These are phyloP conservation scores for Ammodramus savannarum DNA, from an alignment of 2,113 vertebrate species.

Conservation along the genomic window DNA sequence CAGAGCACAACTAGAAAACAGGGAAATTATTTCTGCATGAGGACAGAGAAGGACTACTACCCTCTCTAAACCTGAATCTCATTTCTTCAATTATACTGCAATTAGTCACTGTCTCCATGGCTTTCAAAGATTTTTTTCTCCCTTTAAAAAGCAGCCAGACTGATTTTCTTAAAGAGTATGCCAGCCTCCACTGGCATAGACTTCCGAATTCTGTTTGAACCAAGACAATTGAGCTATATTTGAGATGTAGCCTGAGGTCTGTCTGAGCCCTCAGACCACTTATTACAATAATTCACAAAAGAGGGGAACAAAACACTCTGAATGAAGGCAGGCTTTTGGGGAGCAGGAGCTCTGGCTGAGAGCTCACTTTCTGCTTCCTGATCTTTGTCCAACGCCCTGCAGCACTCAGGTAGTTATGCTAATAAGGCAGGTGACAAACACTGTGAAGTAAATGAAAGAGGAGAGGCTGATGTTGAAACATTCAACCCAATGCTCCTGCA, in stretches of 20 bases:
- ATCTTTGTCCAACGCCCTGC: not conserved
- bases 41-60: not conserved
- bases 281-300: not conserved
- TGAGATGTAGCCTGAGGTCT: not conserved
- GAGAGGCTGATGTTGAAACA: not conserved
- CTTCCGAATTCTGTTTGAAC: not conserved
- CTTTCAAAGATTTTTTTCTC: not conserved
- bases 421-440: constrained; percentile 26
- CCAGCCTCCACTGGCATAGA: not conserved
- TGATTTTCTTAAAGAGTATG: constrained; percentile 6
- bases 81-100: not conserved
- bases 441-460: not conserved
- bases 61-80: not conserved
- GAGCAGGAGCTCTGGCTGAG: not conserved
- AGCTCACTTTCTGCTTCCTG: not conserved
- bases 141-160: constrained; percentile 1
- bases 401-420: constrained; percentile 21
- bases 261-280: not conserved
- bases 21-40: not conserved
- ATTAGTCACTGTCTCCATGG: constrained; percentile 11
- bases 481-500: not conserved
- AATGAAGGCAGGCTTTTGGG: not conserved
- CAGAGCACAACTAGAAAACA: not conserved
- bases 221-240: not conserved
- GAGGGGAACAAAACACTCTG: not conserved